phyloP scores from a whole-genome alignment of 2,113 vertebrate genomes.

The Corvus moneduloides region DNA sequence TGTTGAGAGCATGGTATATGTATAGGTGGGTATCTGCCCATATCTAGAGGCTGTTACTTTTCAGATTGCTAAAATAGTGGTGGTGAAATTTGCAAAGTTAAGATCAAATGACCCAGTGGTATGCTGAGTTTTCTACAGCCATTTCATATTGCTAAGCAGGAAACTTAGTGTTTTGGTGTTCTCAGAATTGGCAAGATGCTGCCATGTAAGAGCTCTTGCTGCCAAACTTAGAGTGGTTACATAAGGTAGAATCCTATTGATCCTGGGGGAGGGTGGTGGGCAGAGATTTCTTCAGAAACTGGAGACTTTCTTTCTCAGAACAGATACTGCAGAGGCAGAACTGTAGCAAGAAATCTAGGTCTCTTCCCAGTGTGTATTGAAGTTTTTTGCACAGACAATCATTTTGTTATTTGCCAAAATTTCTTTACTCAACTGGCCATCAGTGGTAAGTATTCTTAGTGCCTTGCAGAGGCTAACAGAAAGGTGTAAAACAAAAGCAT shows the following conservation, averaged over 20 bases:
- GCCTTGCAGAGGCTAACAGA: not conserved
- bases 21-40: rapidly evolving
- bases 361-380: not conserved
- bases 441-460: not conserved
- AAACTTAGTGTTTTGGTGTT: not conserved
- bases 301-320: not conserved
- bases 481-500: not conserved
- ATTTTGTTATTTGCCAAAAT: not conserved
- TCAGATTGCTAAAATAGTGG: not conserved
- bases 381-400: not conserved
- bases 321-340: not conserved
- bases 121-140: not conserved
- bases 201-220: not conserved
- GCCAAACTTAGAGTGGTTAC: not conserved
- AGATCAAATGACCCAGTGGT: not conserved
- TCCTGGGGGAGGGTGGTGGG: not conserved
- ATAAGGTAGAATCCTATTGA: not conserved
- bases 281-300: not conserved
- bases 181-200: not conserved
- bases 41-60: not conserved
- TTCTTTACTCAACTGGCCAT: not conserved
- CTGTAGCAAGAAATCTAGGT: not conserved
- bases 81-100: not conserved
- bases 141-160: not conserved
- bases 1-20: not conserved